phyloP scores from a whole-genome alignment of 2,888 invertebrate species.

The Pteria penguin region DNA sequence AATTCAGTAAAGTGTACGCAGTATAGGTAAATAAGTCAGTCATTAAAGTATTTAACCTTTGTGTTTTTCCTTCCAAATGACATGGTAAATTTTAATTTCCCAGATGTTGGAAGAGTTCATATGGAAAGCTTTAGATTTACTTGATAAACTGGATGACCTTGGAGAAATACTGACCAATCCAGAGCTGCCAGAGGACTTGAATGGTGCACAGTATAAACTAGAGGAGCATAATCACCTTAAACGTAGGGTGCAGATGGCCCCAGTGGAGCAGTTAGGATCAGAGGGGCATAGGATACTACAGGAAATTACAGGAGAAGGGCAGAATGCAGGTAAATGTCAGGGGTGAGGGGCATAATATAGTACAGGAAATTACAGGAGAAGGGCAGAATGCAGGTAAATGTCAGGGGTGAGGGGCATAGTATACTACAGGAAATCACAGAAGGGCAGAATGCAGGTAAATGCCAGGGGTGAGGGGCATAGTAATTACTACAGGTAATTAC shows the following conservation, averaged over 20 bases:
- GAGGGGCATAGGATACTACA: constrained; percentile 87
- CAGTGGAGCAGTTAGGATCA: constrained; percentile 94
- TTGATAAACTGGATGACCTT: constrained; percentile 94
- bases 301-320: constrained; percentile 79
- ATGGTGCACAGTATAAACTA: constrained; percentile 93
- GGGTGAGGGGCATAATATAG: too few relatives aligned
- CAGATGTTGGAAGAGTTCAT: constrained; percentile 95
- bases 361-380: too few relatives aligned
- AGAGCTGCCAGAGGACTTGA: constrained; percentile 96
- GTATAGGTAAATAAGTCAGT: too few relatives aligned
- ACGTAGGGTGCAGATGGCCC: constrained; percentile 94
- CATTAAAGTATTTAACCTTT: too few relatives aligned
- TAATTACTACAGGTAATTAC: too few relatives aligned
- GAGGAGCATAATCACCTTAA: constrained; percentile 94
- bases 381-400: too few relatives aligned
- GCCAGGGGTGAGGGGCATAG: too few relatives aligned
- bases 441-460: constrained; percentile 59
- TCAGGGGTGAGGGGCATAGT: constrained; percentile 91
- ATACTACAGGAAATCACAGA: constrained; percentile 82
- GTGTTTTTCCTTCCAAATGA: too few relatives aligned
- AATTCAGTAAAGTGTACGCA: too few relatives aligned
- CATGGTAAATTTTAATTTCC: constrained; percentile 48
- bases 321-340: constrained; percentile 58
- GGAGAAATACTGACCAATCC: constrained; percentile 95
- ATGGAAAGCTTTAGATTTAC: constrained; percentile 96